phyloP scores from a whole-genome alignment of 1,140 invertebrate genomes.

The Ostrea edulis region DNA sequence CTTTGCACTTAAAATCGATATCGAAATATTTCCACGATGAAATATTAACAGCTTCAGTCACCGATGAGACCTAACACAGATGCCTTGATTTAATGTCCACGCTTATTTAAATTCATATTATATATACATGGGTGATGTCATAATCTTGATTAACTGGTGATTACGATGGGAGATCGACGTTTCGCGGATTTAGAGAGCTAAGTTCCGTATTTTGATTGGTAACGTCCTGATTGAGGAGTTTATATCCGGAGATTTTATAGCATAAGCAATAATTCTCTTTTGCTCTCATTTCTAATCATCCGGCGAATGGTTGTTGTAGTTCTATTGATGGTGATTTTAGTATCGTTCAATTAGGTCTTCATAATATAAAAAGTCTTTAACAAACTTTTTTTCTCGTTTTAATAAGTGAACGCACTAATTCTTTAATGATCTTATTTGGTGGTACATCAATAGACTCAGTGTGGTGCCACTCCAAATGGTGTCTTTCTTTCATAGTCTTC shows the following conservation, averaged over 20 bases:
- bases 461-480: no score
- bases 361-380: neutral
- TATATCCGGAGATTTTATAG: neutral
- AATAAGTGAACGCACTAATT: neutral
- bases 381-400: neutral
- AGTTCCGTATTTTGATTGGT: neutral
- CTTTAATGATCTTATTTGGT: neutral
- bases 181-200: neutral
- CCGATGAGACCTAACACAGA: neutral
- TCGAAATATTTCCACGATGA: conserved; percentile 23
- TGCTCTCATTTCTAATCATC: neutral
- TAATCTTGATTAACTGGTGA: neutral
- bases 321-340: conserved; percentile 8
- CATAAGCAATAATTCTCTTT: conserved; percentile 9
- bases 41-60: conserved; percentile 35
- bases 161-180: neutral
- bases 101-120: neutral
- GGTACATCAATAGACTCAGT: no score
- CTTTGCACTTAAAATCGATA: conserved; percentile 29
- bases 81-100: neutral
- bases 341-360: neutral
- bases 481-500: no score
- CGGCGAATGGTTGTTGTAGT: neutral
- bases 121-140: conserved; percentile 3
- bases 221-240: neutral